Evolutionary conservation across 2,888 invertebrate genomes (phyloP).

Genomic region (Brachyptera risi): DNA sequence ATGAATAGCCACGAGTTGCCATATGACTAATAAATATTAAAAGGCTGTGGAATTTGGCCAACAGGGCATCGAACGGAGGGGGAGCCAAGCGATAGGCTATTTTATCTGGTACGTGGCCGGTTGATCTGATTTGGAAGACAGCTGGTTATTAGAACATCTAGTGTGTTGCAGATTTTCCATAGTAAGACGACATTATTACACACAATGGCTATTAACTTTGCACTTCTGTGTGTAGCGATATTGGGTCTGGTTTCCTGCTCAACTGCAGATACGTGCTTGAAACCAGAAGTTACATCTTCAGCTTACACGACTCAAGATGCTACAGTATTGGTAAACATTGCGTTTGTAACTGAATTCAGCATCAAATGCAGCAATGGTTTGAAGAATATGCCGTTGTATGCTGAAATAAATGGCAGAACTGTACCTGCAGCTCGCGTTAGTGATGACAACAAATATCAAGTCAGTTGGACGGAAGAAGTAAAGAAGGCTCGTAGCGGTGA

Average conservation of each 20-base stretch:
- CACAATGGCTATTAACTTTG: not conserved
- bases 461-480: slow-evolving; percentile 91
- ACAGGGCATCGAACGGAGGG: too few species aligned
- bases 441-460: slow-evolving; percentile 76
- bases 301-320: slow-evolving; percentile 91
- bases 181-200: too few species aligned
- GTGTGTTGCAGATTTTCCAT: too few species aligned
- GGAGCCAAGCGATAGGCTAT: too few species aligned
- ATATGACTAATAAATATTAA: too few species aligned
- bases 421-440: slow-evolving; percentile 76
- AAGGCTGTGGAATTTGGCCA: not conserved
- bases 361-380: slow-evolving; percentile 70
- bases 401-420: slow-evolving; percentile 83
- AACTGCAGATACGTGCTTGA: slow-evolving; percentile 35
- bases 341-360: slow-evolving; percentile 86
- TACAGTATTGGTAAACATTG: slow-evolving; percentile 83
- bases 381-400: slow-evolving; percentile 73
- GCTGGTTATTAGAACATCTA: too few species aligned
- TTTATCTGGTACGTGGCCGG: not conserved
- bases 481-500: slow-evolving; percentile 77
- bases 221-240: not conserved
- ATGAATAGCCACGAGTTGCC: too few species aligned
- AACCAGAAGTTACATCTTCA: slow-evolving; percentile 61
- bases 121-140: too few species aligned
- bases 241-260: slow-evolving; percentile 9